Percentiles rank a stretch among this genome's conserved stretches.
Conservation (phyloP, 1,140 invertebrate species). For the Gryllus bimaculatus region DNA sequence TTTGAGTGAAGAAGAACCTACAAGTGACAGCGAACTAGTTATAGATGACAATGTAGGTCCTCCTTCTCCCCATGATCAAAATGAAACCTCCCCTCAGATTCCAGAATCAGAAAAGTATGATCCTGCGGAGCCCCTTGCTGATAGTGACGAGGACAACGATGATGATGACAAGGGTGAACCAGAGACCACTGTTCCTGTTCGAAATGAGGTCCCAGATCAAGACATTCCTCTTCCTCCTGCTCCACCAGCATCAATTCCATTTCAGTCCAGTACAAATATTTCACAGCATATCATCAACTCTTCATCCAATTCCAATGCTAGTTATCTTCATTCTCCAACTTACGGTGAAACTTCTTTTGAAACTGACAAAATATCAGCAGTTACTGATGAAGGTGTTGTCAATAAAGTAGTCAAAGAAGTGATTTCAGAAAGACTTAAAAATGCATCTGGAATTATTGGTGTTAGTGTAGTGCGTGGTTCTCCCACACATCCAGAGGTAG, state of each 20-base stretch:
- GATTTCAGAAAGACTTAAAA: not conserved
- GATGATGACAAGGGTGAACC: not conserved
- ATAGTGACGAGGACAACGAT: conserved; percentile 30
- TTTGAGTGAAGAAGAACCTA: conserved; percentile 29
- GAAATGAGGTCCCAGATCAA: not conserved
- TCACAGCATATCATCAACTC: conserved; percentile 5
- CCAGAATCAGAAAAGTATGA: conserved; percentile 37
- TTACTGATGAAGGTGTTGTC: not conserved
- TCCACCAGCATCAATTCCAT: not conserved
- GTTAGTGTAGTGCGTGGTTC: not conserved
- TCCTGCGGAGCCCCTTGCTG: conserved; percentile 52
- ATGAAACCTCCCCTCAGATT: conserved; percentile 5
- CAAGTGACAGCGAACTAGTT: conserved; percentile 52
- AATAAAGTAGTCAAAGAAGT: conserved; percentile 13
- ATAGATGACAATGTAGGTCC: conserved; percentile 42
- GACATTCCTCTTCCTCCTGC: not conserved
- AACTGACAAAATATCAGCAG: not conserved
- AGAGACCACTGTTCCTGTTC: not conserved
- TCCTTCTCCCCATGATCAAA: not conserved
- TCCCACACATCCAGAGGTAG: conserved; percentile 21
- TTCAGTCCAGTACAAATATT: not conserved
- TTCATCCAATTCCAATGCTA: conserved; percentile 14
- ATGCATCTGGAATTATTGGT: not conserved
- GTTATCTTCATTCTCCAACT: conserved; percentile 9
- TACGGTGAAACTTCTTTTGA: conserved; percentile 10